These are phyloP conservation scores for Meda fulgida DNA, from an alignment of 2,797 vertebrate genomes.

Conservation along the genomic window DNA sequence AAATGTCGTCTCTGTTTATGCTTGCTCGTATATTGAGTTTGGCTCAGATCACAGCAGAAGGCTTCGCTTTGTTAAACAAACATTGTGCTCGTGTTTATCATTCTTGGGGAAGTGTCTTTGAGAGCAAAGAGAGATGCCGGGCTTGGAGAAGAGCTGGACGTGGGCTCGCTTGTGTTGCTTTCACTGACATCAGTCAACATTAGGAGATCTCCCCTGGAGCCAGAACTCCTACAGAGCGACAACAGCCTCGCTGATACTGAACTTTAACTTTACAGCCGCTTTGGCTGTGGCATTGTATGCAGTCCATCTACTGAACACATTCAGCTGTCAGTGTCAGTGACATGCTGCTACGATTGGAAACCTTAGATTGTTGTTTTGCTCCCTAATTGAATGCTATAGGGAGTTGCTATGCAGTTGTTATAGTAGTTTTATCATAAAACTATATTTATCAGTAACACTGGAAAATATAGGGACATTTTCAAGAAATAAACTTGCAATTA, in stretches of 20 bases:
- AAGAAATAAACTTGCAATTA: not conserved
- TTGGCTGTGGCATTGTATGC: slow-evolving; percentile 7
- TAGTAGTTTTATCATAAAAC: not conserved
- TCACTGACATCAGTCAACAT: slow-evolving; percentile 56
- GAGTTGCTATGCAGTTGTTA: not conserved
- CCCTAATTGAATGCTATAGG: not conserved
- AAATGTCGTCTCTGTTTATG: slow-evolving; percentile 16
- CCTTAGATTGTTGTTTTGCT: not conserved
- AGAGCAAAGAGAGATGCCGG: slow-evolving; percentile 44
- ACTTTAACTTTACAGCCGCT: slow-evolving; percentile 44
- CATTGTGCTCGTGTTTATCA: slow-evolving; percentile 62
- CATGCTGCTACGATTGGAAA: not conserved
- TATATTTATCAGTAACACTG: too few species aligned
- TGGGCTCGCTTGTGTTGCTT: slow-evolving; percentile 32
- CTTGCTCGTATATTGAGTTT: slow-evolving; percentile 37
- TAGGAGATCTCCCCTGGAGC: slow-evolving; percentile 36
- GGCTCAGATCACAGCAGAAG: slow-evolving; percentile 57
- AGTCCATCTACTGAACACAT: slow-evolving; percentile 19
- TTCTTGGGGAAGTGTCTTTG: slow-evolving; percentile 61
- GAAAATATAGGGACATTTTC: not conserved
- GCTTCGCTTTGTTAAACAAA: slow-evolving; percentile 62
- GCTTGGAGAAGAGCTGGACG: slow-evolving; percentile 35
- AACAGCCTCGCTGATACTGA: slow-evolving; percentile 57
- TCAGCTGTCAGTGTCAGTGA: not conserved
- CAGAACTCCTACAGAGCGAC: slow-evolving; percentile 52